Base-by-base conservation (phyloP, 2,113 vertebrate genomes). In the Pteruthius melanotis region DNA sequence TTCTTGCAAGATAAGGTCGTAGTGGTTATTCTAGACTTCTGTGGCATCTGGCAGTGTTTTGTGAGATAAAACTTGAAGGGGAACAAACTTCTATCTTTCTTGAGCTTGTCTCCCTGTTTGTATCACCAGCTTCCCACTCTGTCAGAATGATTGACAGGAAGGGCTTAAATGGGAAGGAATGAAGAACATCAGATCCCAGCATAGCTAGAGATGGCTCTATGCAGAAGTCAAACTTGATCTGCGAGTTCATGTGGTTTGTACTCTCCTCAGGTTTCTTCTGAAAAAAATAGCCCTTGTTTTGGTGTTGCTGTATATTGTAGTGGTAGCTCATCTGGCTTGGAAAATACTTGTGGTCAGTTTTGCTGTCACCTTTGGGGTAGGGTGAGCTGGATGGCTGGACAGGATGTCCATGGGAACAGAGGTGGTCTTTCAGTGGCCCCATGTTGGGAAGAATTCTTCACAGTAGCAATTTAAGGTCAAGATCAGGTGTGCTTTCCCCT, bases 71-170 rank as follows among this genome's bases (percentile, higher is more conserved):
- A 88, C 39, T 65, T 47, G 42, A 61, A 70, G 53, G 26, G 33
- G 63, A 92, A 23, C 50, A 88, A 79, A 49, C 68, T 54, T 49
- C 50, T 69, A 1, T 78, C 90, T 93, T 60, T 86, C 65, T 30
- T 45, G 50, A 92, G 66, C 83, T 93, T 57, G 75, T 88, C 88
- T 90, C 37, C 69, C 39, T 89, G 82, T 88, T 92, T 86, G 68
- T 61, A n/a, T 83, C 90, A 65, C 37, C 54, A 94, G 63, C 54
- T 96, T 95, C 53, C 90, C 90, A 83, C 86, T 85, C 79, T 95
- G 92, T 77, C 94, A 94, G 72, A 54, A 61, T 94, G 95, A 95
- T 20, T 83, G 96, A 83, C 83, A 63, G 47, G 50, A 83, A 72
- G 30, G 87, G 63, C 49, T 89, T 71, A 71, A 78, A 84, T 11